Conservation (phyloP, 1,140 invertebrate genomes). For the Holcopasites calliopsidis region DNA sequence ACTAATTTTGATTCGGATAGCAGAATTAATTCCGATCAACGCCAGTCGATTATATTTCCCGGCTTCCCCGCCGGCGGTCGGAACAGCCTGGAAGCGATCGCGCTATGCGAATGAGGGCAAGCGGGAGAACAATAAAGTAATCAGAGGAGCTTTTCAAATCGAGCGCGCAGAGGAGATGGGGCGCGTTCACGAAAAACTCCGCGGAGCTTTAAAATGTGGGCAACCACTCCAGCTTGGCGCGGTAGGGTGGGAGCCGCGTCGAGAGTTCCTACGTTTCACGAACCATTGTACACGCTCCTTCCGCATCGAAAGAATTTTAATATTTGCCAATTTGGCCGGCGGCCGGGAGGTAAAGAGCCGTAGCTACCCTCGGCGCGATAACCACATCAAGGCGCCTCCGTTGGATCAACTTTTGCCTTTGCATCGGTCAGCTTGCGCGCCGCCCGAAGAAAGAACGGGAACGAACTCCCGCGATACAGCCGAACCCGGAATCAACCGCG, state of each 20-base stretch:
- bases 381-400: slow-evolving; percentile 67
- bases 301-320: slow-evolving; percentile 70
- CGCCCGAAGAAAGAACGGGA: slow-evolving; percentile 61
- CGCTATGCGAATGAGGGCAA: slow-evolving; percentile 43
- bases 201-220: slow-evolving; percentile 61
- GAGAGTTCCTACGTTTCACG: slow-evolving; percentile 65
- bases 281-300: slow-evolving; percentile 66
- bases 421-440: slow-evolving; percentile 56
- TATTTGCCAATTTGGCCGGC: slow-evolving; percentile 68
- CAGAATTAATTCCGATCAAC: slow-evolving; percentile 23
- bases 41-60: background rate
- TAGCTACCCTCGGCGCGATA: slow-evolving; percentile 57
- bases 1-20: too few species aligned
- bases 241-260: slow-evolving; percentile 42
- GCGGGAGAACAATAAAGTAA: slow-evolving; percentile 67
- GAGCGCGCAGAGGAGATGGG: slow-evolving; percentile 39
- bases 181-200: slow-evolving; percentile 53
- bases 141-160: slow-evolving; percentile 64
- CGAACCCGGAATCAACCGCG: slow-evolving; percentile 43
- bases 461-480: slow-evolving; percentile 57
- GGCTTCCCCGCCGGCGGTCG: background rate
- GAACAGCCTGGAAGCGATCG: slow-evolving; percentile 6
- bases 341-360: slow-evolving; percentile 63
- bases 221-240: slow-evolving; percentile 36
- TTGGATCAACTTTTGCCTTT: slow-evolving; percentile 65